phyloP scores from a whole-genome alignment of 2,888 invertebrate species.

The Cyaniris semiargus region DNA sequence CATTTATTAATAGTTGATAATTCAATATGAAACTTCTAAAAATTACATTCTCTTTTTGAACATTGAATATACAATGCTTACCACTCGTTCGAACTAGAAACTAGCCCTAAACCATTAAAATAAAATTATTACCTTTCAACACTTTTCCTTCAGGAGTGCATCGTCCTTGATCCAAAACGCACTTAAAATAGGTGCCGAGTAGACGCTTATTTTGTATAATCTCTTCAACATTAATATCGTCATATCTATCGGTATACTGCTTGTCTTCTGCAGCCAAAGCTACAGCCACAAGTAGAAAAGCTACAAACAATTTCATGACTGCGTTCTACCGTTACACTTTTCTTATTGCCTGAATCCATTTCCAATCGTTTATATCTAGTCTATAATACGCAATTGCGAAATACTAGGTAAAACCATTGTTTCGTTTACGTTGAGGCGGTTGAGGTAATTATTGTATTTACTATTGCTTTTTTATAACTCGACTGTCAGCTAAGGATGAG shows the following conservation, averaged over 20 bases:
- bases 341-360: not conserved
- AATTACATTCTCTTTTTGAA: too few species aligned
- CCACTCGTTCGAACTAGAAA: too few species aligned
- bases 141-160: conserved; percentile 86
- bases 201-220: conserved; percentile 84
- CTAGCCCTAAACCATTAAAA: not conserved
- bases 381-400: conserved; percentile 23
- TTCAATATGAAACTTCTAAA: too few species aligned
- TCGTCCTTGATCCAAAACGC: conserved; percentile 81
- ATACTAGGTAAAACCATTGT: conserved; percentile 14
- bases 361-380: conserved; percentile 24
- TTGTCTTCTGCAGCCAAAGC: conserved; percentile 35
- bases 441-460: not conserved
- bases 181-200: conserved; percentile 84
- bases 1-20: too few species aligned
- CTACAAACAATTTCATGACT: conserved; percentile 22
- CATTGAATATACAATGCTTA: too few species aligned
- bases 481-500: not conserved
- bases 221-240: conserved; percentile 84
- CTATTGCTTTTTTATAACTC: conserved; percentile 8
- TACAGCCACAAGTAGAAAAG: not conserved
- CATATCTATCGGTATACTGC: conserved; percentile 83
- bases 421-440: not conserved
- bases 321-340: conserved; percentile 7
- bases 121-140: conserved; percentile 81